phyloP scores from a whole-genome alignment of 2,797 vertebrate genomes.

The Anableps anableps region DNA sequence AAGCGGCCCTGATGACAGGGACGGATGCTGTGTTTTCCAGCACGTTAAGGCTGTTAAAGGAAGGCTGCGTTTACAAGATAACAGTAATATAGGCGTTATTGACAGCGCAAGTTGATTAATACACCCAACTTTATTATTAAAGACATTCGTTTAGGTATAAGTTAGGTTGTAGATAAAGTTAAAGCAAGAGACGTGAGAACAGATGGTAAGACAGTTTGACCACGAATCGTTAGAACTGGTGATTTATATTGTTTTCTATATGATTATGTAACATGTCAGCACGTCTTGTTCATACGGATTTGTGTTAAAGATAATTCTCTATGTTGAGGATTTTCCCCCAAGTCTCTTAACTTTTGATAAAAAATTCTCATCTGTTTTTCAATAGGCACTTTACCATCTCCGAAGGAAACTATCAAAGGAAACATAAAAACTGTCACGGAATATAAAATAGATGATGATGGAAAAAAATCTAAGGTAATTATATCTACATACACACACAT shows the following conservation, averaged over 20 bases:
- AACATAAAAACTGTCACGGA: constrained; percentile 95
- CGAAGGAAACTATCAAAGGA: constrained; percentile 92
- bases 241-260: not conserved
- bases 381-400: constrained; percentile 86
- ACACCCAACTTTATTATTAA: not conserved
- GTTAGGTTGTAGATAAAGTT: not conserved
- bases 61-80: not conserved
- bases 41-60: not conserved
- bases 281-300: not conserved
- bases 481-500: too few species aligned
- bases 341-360: not conserved
- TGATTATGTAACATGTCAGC: not conserved
- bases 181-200: not conserved
- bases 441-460: constrained; percentile 94
- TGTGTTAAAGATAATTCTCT: not conserved
- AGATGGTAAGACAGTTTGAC: not conserved
- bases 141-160: not conserved
- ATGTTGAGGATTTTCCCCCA: not conserved
- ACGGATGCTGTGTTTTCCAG: constrained; percentile 19
- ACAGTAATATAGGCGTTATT: not conserved
- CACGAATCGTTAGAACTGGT: not conserved
- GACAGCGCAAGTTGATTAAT: not conserved
- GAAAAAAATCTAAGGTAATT: constrained; percentile 90
- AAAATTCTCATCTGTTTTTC: not conserved
- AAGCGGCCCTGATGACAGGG: constrained; percentile 2